These are phyloP conservation scores for Hydropsyche betteni DNA, from an alignment of 2,888 invertebrate species.

Conservation along the genomic window DNA sequence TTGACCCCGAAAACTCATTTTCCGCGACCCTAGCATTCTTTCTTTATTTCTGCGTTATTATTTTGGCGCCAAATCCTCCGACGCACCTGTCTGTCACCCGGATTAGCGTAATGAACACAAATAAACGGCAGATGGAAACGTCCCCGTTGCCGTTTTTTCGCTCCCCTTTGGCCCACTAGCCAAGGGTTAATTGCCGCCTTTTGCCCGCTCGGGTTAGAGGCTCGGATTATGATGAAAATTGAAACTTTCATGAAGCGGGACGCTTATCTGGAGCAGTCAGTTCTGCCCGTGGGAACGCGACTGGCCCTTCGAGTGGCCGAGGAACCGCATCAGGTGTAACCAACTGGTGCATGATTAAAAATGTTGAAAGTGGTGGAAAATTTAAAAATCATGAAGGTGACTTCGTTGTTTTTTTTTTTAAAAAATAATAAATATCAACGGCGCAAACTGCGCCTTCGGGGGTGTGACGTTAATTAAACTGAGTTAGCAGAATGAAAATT, in stretches of 20 bases:
- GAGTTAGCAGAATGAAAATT: too few relatives aligned
- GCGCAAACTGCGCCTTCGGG: too few relatives aligned
- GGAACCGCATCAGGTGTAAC: too few relatives aligned
- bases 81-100: constrained; percentile 27
- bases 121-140: constrained; percentile 25
- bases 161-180: too few relatives aligned
- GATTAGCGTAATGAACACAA: constrained; percentile 31
- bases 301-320: too few relatives aligned
- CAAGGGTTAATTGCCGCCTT: constrained; percentile 27
- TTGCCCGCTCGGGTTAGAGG: constrained; percentile 10
- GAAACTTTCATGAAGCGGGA: constrained; percentile 20
- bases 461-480: too few relatives aligned
- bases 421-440: too few relatives aligned
- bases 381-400: too few relatives aligned
- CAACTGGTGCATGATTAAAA: too few relatives aligned
- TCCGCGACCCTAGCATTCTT: not conserved
- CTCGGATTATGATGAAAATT: constrained; percentile 20
- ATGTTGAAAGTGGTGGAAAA: too few relatives aligned
- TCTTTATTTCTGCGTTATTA: not conserved
- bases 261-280: constrained; percentile 3
- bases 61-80: constrained; percentile 7
- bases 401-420: too few relatives aligned
- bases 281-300: too few relatives aligned
- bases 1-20: not conserved
- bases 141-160: not conserved